Evolutionary conservation across 1,140 invertebrate genomes (phyloP).

Genomic region (Coptotermes formosanus): DNA sequence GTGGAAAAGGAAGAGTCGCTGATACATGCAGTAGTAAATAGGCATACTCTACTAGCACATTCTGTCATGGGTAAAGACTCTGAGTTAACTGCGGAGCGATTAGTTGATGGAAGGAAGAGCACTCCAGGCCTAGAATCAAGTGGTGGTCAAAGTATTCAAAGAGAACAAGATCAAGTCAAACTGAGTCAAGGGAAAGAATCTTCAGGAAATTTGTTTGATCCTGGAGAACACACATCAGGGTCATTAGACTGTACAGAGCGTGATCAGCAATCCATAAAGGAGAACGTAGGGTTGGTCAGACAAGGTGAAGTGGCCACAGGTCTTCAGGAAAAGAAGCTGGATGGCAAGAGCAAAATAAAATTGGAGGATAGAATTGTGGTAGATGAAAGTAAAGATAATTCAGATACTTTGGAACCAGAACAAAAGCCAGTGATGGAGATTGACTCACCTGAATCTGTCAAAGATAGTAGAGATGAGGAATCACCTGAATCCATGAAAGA

Average conservation of each 20-base stretch:
- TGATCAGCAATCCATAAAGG: too few species aligned
- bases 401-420: not conserved
- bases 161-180: not conserved
- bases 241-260: too few species aligned
- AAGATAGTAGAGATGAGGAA: conserved; percentile 3
- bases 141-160: not conserved
- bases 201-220: not conserved
- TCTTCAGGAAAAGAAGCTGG: too few species aligned
- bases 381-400: conserved; percentile 14
- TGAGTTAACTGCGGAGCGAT: not conserved
- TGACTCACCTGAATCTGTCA: not conserved
- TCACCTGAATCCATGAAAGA: conserved; percentile 3
- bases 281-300: too few species aligned
- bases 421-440: not conserved
- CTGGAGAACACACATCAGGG: not conserved
- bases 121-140: not conserved
- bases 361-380: not conserved
- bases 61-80: not conserved
- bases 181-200: not conserved
- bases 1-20: not conserved
- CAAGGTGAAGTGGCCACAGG: too few species aligned
- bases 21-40: too few species aligned
- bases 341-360: not conserved
- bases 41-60: too few species aligned
- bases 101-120: not conserved